Conservation (phyloP, 2,113 vertebrate genomes). For the Oenanthe melanoleuca region DNA sequence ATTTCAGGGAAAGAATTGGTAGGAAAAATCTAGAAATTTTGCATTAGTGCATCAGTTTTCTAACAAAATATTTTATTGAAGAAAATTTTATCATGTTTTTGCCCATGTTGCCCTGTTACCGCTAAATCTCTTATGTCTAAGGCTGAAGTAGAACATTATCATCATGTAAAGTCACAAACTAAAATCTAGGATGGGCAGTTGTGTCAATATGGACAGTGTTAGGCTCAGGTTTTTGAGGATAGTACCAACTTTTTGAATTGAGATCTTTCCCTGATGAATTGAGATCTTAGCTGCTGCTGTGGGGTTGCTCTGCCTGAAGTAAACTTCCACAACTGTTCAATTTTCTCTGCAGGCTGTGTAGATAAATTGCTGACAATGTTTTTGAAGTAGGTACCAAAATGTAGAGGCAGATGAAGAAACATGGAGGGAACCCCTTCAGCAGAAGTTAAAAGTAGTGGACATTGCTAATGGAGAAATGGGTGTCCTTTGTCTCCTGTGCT, state of each 20-base stretch:
- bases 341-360: background rate
- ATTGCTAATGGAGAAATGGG: background rate
- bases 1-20: background rate
- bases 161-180: background rate
- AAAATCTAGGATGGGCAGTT: background rate
- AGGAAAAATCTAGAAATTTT: background rate
- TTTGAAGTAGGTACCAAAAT: background rate
- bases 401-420: background rate
- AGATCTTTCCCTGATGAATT: background rate
- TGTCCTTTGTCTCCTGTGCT: rapidly evolving
- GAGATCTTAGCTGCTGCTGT: background rate
- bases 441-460: background rate
- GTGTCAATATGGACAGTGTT: rapidly evolving
- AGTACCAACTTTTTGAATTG: background rate
- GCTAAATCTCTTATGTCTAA: rapidly evolving
- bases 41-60: background rate
- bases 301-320: background rate
- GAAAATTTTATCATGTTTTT: background rate
- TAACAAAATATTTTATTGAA: background rate
- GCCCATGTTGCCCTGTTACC: background rate
- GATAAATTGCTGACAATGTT: background rate
- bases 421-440: background rate
- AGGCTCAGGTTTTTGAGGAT: background rate
- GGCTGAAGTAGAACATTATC: background rate
- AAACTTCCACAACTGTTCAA: rapidly evolving